phyloP scores from a whole-genome alignment of 2,797 vertebrate genomes.

The Lacerta viridis region DNA sequence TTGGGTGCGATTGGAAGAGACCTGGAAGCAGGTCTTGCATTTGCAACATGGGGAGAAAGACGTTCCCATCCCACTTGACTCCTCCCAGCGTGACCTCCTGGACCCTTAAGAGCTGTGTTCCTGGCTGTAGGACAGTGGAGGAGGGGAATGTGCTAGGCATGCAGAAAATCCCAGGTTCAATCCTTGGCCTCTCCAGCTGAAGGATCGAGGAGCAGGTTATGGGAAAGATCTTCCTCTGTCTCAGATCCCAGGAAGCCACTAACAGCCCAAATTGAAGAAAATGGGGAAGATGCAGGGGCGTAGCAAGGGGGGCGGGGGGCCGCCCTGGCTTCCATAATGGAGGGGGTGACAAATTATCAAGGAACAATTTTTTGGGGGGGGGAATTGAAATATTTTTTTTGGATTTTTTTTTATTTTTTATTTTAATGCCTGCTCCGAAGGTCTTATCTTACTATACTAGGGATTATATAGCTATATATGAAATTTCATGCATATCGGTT shows the following conservation, averaged over 20 bases:
- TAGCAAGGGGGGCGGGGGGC: too few species aligned
- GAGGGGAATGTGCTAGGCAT: neutral
- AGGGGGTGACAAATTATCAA: too few species aligned
- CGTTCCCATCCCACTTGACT: neutral
- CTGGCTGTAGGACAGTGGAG: neutral
- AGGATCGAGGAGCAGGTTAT: neutral
- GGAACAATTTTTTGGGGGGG: too few species aligned
- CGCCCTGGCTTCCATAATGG: too few species aligned
- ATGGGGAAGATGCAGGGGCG: neutral
- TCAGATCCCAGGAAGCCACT: neutral
- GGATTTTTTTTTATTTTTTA: too few species aligned
- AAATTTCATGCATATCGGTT: too few species aligned
- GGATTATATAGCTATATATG: too few species aligned
- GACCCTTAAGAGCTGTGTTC: neutral
- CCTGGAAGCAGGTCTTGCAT: neutral
- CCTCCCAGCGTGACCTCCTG: neutral
- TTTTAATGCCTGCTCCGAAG: too few species aligned
- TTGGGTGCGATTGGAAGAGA: neutral
- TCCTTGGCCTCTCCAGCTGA: neutral
- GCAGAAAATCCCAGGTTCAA: neutral
- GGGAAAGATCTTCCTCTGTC: neutral
- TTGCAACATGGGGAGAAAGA: neutral
- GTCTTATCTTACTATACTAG: too few species aligned
- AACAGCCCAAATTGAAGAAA: too few species aligned
- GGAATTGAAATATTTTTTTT: too few species aligned